Evolutionary conservation across 2,113 vertebrate genomes (phyloP).

Genomic region (Albula goreensis): DNA sequence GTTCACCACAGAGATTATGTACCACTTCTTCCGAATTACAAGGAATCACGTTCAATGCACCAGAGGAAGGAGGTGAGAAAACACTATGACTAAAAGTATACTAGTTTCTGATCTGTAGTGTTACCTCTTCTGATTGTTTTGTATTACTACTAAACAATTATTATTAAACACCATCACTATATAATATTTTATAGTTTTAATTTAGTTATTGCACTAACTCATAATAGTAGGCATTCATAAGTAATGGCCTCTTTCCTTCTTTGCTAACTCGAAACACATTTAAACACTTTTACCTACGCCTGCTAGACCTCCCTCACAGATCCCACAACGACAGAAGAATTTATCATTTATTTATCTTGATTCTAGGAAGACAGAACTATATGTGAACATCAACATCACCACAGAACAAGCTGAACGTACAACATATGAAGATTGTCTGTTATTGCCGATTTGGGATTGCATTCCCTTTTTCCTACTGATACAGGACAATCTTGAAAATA

Average conservation of each 20-base stretch:
- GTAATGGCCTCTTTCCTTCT: neutral
- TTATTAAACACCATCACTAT: neutral
- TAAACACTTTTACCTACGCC: neutral
- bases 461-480: conserved; percentile 14
- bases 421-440: conserved; percentile 1
- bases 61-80: neutral
- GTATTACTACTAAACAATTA: neutral
- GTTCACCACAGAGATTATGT: neutral
- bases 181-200: neutral
- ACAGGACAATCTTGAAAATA: conserved; percentile 16
- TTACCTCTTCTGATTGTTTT: neutral
- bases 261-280: neutral
- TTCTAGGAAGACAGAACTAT: conserved; percentile 14
- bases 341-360: neutral
- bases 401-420: conserved; percentile 10
- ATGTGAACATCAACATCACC: neutral
- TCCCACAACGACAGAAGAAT: neutral
- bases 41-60: neutral
- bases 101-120: neutral
- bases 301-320: neutral
- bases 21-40: neutral
- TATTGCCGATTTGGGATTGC: conserved; percentile 27
- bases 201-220: neutral
- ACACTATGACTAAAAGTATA: neutral
- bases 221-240: neutral